Base-by-base conservation (phyloP, 1,140 invertebrate species). In the Lucilia sericata region DNA sequence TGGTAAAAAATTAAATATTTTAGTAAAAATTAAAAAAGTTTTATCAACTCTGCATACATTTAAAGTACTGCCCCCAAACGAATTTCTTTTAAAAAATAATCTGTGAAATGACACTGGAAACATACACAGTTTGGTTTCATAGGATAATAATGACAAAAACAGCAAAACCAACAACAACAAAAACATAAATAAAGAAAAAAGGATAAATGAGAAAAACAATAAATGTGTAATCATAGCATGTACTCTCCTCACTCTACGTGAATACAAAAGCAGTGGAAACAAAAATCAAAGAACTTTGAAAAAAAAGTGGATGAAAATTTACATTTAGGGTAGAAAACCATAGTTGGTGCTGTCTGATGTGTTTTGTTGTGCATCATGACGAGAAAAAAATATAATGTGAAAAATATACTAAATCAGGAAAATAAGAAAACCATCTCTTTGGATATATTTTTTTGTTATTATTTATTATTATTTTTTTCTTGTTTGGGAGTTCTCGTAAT, bases 251-350 rank as follows among this genome's bases (percentile, higher is more conserved):
- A 5, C 5, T 74, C 65, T 19, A 19, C 19, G 55, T n/a, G 14
- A 65, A 65, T 30, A 30, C 25, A 13, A 74, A 25, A 17, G 25
- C 55, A 30, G 74, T 34, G 74, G 25, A 30, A 74, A 74, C 13
- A 74, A 4, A 74, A 30, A 30, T 30, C 74, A 74, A 65, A 55
- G 12, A 55, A 55, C 4, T 17, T 55, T 55, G 51, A n/a, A 55
- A 42, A 76, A 76, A 76, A 42, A 76, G 74, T 76, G 74, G 74
- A 76, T 76, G 74, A 76, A 76, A 76, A 76, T 76, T 76, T 4
- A 17, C 34, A 76, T 34, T 76, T 42, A 34, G 74, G 34, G 74
- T 34, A 76, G 13, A 76, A 17, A 34, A 74, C 21, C 2, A 10
- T 30, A 2, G 25, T 30, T 30, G 3, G 1, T 30, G 25, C 9